Base-by-base conservation (phyloP, 1,140 invertebrate genomes). In the Nilaparvata lugens region DNA sequence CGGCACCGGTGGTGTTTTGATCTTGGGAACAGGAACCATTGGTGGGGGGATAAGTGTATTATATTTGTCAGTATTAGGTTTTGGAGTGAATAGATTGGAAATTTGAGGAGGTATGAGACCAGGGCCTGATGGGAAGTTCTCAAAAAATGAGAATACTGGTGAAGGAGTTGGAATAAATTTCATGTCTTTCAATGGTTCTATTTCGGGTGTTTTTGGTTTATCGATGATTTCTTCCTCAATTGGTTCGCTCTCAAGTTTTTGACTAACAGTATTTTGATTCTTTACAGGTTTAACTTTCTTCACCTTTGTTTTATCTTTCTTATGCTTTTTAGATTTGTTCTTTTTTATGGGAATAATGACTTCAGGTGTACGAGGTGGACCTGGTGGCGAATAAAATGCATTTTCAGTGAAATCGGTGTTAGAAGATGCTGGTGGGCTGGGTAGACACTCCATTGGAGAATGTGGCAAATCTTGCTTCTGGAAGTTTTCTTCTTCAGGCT, bases 171-270 rank as follows among this genome's bases (percentile, higher is more conserved):
- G 28, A 45, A 53, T 52, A 14, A n/a, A 28, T 74, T 65, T 82
- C 64, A 52, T 64, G 81, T 62, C 78, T 74, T 74, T 62, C 77
- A 35, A 4, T 9, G 35, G 38, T 19, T 55, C 58, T 21, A 62
- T 81, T 72, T 78, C 81, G n/a, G 84, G 83, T 62, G 83, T 84
- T 73, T 84, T 85, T 64, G 82, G 81, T 64, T 79, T 65, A 18
- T 64, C 67, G 18, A 62, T 18, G 61, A 63, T 35, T 35, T 35
- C 31, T 35, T 35, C 31, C 7, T 35, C 31, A 35, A 11, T 6
- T 35, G 31, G 51, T 56, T 62, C 28, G 28, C 31, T 52, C 4
- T 42, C 45, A 21, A 35, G 56, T 51, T 56, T 60, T 13, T 60
- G 62, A 35, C 31, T 35, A 25, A 24, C 42, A 43, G 60, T 28